Percentiles rank a stretch among this genome's conserved stretches.
Evolutionary conservation across 2,888 invertebrate genomes (phyloP).

Genomic region (Microplitis deprimator): DNA sequence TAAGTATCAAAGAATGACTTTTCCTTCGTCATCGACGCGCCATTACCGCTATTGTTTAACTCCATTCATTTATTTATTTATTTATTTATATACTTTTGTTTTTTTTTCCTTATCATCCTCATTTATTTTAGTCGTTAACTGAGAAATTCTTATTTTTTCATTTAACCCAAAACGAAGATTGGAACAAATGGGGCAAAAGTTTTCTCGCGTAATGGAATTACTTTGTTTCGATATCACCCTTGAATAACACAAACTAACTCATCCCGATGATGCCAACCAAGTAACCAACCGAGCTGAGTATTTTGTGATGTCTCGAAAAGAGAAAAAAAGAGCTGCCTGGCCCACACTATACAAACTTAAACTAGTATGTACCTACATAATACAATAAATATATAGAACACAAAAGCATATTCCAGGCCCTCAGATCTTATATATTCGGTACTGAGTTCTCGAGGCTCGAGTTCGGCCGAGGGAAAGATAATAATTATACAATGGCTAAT

Average conservation of each 20-base stretch:
- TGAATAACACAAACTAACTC: conserved; percentile 15
- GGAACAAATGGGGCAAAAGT: conserved; percentile 57
- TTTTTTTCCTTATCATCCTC: conserved; percentile 33
- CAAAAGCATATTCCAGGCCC: neutral
- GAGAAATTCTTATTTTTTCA: conserved; percentile 27
- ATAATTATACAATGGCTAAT: conserved; percentile 64
- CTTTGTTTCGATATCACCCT: conserved; percentile 51
- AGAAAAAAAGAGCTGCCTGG: conserved; percentile 25
- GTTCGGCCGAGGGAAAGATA: conserved; percentile 52
- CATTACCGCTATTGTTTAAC: conserved; percentile 12
- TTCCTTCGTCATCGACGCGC: conserved; percentile 34
- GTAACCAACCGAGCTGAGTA: neutral
- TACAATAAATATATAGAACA: neutral
- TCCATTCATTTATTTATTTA: neutral
- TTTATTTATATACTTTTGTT: conserved; percentile 7
- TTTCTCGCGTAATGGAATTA: conserved; percentile 52
- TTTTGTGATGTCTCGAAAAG: conserved; percentile 19
- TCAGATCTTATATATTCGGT: neutral
- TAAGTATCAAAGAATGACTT: neutral
- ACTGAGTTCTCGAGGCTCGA: conserved; percentile 15
- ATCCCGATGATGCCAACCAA: neutral
- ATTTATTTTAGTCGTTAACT: conserved; percentile 17
- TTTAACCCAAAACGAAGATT: conserved; percentile 43
- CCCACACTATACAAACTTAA: neutral
- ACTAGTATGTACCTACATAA: too few relatives aligned